Evolutionary conservation across 2,888 invertebrate genomes (phyloP), one percentile per base, ranked within the genome.

Genomic region (Microplitis manilae): DNA sequence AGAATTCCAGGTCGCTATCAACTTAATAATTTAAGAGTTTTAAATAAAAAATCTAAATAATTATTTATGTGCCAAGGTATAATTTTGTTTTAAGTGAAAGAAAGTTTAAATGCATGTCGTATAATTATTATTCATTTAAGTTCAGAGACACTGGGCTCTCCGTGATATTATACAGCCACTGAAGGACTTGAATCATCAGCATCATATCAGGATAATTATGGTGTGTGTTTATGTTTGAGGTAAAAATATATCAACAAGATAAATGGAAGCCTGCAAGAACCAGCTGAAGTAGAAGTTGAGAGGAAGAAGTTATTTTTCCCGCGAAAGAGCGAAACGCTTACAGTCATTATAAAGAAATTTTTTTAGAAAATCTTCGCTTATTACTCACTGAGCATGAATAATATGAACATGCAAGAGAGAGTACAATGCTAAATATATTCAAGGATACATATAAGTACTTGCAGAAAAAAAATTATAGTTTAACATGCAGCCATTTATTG

Each of bases 321-420:
- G 30, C 30, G 30, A 30, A 30, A 30, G 30, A 30, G 30, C 30
- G 2, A 30, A 30, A 30, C 2, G 30, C 30, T 30, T 4, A 30
- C 30, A 30, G 30, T 30, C 30, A 30, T 30, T 30, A 30, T 30
- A 2, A 30, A 30, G 30, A 30, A 30, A 30, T 30, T 30, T 30
- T 20, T 30, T 30, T 30, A 30, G 30, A 30, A 30, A 30, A 30
- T 30, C 7, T 69, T 59, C 20, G 41, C 17, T 69, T 20, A 17
- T 20, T 69, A 50, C n/a, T 69, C 50, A 69, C 17, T 50, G 59
- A 69, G 50, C 69, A 69, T 69, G 50, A 59, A 69, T 40, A 20
- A 50, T 6, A 20, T 69, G 17, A 17, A 20, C 13, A 50, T 50
- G 50, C n/a, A 50, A 50, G 40, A 41, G 17, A 69, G 17, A 2